Conservation (phyloP, 92 coral and sea anemone genomes). For the Zoanthus sansibaricus region DNA sequence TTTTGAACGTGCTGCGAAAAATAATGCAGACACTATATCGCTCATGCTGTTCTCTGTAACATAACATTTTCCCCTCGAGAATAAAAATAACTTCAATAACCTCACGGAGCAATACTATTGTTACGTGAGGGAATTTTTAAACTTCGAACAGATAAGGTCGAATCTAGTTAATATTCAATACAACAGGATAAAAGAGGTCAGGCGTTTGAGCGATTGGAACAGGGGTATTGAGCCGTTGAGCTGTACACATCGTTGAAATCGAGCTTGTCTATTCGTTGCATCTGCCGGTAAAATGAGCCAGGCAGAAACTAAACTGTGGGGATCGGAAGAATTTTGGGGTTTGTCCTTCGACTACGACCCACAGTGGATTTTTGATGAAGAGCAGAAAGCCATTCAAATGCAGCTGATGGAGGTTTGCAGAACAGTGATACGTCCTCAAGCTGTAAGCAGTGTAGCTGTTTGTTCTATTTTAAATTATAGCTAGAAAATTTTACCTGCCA, state of each 20-base stretch:
- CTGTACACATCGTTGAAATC: not conserved
- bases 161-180: not conserved
- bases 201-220: not conserved
- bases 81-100: not conserved
- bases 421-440: conserved; percentile 23
- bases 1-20: not conserved
- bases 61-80: not conserved
- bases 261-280: not conserved
- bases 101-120: not conserved
- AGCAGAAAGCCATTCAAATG: conserved; percentile 18
- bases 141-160: not conserved
- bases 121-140: conserved; percentile 1
- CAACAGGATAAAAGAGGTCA: not conserved
- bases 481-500: too few relatives aligned
- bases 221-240: not conserved
- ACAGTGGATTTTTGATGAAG: conserved; percentile 30
- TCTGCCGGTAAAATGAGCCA: not conserved
- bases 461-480: too few relatives aligned
- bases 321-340: conserved; percentile 24
- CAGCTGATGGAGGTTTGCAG: conserved; percentile 37
- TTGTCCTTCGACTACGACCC: conserved; percentile 40
- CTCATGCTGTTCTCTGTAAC: not conserved
- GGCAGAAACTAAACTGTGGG: conserved; percentile 29
- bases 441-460: not conserved
- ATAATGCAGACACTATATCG: not conserved